A percentile compares a stretch with the other conserved stretches of the same genome.
These are phyloP conservation scores for Tetropium fuscum DNA, from an alignment of 2,888 invertebrate genomes.

Conservation along the genomic window DNA sequence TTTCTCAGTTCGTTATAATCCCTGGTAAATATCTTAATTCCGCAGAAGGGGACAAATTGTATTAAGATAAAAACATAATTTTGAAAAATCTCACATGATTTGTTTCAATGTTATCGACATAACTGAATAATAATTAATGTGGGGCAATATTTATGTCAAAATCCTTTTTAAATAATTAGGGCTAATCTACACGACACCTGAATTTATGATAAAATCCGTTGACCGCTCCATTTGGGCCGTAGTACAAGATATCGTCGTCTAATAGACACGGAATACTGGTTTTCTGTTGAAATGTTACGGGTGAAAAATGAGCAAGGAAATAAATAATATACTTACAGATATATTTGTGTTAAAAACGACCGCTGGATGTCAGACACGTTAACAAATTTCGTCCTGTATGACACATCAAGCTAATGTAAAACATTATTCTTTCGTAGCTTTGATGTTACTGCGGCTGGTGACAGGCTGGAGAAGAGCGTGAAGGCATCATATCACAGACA, in stretches of 20 bases:
- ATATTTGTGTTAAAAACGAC: slow-evolving; percentile 13
- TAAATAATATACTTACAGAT: slow-evolving; percentile 10
- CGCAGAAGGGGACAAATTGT: not conserved
- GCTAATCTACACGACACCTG: slow-evolving; percentile 27
- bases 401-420: slow-evolving; percentile 28
- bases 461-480: slow-evolving; percentile 18
- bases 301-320: slow-evolving; percentile 11
- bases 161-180: slow-evolving; percentile 22
- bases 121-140: slow-evolving; percentile 18
- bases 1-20: no score
- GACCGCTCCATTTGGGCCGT: slow-evolving; percentile 33
- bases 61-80: not conserved
- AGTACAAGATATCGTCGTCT: slow-evolving; percentile 17
- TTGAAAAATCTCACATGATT: not conserved
- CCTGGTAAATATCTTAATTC: slow-evolving; percentile 3
- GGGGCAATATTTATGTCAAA: slow-evolving; percentile 21
- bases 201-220: slow-evolving; percentile 35
- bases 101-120: slow-evolving; percentile 4
- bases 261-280: slow-evolving; percentile 1
- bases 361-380: slow-evolving; percentile 19
- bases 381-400: slow-evolving; percentile 26
- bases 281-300: slow-evolving; percentile 1
- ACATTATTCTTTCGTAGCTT: slow-evolving; percentile 30
- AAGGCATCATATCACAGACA: slow-evolving; percentile 24
- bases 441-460: slow-evolving; percentile 22